Base-by-base conservation (phyloP, 2,888 invertebrate genomes). In the Aphidius colemani region DNA sequence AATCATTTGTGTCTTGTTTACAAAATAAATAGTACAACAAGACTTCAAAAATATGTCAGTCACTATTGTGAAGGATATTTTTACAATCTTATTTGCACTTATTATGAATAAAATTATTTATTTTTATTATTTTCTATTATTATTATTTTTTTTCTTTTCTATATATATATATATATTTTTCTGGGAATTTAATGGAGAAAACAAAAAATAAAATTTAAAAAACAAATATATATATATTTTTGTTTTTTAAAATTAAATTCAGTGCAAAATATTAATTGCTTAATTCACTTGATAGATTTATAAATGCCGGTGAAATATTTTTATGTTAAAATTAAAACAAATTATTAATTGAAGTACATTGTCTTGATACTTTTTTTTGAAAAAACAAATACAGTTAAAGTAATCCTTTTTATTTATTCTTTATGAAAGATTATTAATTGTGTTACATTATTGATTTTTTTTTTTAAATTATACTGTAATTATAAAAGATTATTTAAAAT, bases 1-100 rank as follows among this genome's bases (percentile, higher is more conserved):
- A 92, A 92, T 84, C 86, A 88, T 55, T 83, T 92, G 10, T 88
- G 87, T 80, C 85, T 92, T 46, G 89, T 91, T 59, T 89, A 86
- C 73, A 85, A 86, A 59, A 85, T 85, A 65, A 74, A 77, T 55
- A 83, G 82, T 80, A 86, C 85, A 78, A 70, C 69, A 40, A 77
- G 80, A 18, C 66, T 79, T 59, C 79, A 82, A 55, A 79, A 76
- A 58, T 81, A 82, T 63, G 71, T 82, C 10, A 79, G 78, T 69
- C 81, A 81, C 68, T 76, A 76, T 62, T 77, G 72, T 66, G 74
- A 76, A 63, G 80, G 75, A 57, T 76, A 79, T 65, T 81, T 77
- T 70, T 82, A 82, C 68, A 78, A 76, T 66, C 59, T 82, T 9
- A 68, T 82, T 60, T 80, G 81, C 69, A 79, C 79, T 56, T 82